Percentiles rank a stretch among this genome's conserved stretches.
phyloP scores from a whole-genome alignment of 2,797 vertebrate genomes.

The Gymnocypris eckloni region DNA sequence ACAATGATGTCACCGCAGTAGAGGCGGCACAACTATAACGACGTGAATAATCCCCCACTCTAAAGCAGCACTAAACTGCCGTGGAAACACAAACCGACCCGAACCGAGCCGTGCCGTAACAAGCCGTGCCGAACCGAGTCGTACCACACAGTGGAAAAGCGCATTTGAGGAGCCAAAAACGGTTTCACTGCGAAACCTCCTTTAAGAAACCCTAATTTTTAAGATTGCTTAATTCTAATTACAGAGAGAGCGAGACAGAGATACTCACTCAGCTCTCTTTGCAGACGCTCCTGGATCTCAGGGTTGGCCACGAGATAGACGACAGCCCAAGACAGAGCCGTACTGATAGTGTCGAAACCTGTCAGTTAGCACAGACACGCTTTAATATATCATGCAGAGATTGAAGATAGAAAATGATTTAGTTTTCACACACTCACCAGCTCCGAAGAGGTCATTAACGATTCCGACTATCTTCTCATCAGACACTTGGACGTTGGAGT shows the following conservation, averaged over 20 bases:
- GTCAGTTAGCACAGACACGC: not conserved
- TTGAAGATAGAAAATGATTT: not conserved
- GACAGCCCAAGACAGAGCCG: conserved; percentile 88
- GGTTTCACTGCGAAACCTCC: not conserved
- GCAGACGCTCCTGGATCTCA: conserved; percentile 83
- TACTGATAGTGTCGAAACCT: conserved; percentile 93
- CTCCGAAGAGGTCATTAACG: conserved; percentile 86
- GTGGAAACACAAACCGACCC: too few species aligned
- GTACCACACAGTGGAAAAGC: too few species aligned
- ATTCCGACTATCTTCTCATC: conserved; percentile 84
- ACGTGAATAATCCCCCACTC: too few species aligned
- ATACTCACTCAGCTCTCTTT: conserved; percentile 86
- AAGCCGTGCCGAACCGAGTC: too few species aligned
- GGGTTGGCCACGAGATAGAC: conserved; percentile 86
- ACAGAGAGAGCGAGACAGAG: too few species aligned
- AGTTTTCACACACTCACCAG: conserved; percentile 70
- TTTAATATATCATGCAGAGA: not conserved
- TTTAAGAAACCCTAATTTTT: not conserved
- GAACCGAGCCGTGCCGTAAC: too few species aligned
- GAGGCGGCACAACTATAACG: too few species aligned
- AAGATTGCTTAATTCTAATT: too few species aligned
- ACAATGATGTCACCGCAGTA: too few species aligned
- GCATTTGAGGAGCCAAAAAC: not conserved
- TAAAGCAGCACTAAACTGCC: too few species aligned
- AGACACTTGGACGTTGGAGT: conserved; percentile 77